Conservation (phyloP, 1,140 invertebrate genomes). For the Chymomyza costata region DNA sequence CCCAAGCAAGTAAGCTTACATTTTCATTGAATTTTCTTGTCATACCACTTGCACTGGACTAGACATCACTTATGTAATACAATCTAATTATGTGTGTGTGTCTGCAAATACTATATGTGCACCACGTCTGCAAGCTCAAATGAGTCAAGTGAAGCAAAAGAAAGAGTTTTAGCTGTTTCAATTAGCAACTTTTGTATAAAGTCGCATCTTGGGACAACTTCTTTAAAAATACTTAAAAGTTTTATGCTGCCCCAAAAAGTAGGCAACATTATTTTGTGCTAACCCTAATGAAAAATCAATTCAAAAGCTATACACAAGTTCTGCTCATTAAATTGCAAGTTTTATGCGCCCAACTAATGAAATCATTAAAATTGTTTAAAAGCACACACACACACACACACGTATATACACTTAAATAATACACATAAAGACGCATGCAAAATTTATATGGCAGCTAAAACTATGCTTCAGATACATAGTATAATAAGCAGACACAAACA, state of each 20-base stretch:
- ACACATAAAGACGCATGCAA: constrained; percentile 29
- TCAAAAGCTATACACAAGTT: constrained; percentile 18
- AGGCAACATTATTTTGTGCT: too few relatives aligned
- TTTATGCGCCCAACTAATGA: constrained; percentile 47
- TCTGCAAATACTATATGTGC: too few relatives aligned
- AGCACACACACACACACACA: constrained; percentile 23
- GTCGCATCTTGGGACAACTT: too few relatives aligned
- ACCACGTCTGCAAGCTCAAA: too few relatives aligned
- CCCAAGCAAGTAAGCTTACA: constrained; percentile 38
- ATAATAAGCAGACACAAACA: constrained; percentile 31
- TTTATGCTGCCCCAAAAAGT: too few relatives aligned
- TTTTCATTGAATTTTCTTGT: constrained; percentile 65
- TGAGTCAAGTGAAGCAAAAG: too few relatives aligned
- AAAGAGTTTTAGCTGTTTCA: too few relatives aligned
- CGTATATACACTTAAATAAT: constrained; percentile 1
- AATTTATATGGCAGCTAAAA: constrained; percentile 68
- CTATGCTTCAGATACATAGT: constrained; percentile 52
- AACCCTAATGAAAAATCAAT: constrained; percentile 40
- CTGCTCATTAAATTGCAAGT: constrained; percentile 43
- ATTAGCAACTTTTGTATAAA: too few relatives aligned
- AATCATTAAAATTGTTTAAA: constrained; percentile 70
- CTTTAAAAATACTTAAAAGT: too few relatives aligned
- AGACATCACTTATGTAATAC: constrained; percentile 65
- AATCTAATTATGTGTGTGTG: constrained; percentile 51
- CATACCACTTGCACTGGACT: constrained; percentile 17